Conservation (phyloP, 1,140 invertebrate genomes). For the Papilio glaucus region DNA sequence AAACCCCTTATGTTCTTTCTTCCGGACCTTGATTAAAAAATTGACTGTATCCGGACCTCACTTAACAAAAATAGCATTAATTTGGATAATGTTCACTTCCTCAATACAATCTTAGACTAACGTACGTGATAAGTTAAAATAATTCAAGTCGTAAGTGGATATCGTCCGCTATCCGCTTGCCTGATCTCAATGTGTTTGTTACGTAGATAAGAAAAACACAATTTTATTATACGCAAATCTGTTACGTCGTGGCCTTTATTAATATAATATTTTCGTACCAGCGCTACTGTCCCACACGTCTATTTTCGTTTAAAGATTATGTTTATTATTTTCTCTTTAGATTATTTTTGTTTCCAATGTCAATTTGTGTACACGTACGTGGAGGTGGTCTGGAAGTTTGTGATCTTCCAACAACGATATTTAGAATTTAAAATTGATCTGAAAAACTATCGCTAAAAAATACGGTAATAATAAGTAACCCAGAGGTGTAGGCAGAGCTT, state of each 20-base stretch:
- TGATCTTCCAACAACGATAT: background rate
- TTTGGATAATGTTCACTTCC: background rate
- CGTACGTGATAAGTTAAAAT: background rate
- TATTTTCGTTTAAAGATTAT: conserved; percentile 48
- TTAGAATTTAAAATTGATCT: no score
- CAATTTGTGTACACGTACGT: conserved; percentile 44
- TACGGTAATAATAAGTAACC: no score
- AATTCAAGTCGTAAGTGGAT: background rate
- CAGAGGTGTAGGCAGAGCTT: no score
- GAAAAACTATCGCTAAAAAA: no score
- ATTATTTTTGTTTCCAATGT: conserved; percentile 63
- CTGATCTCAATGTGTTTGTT: conserved; percentile 8
- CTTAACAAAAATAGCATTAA: background rate
- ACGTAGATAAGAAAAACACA: conserved; percentile 23
- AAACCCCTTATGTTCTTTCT: no score
- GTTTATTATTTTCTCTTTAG: conserved; percentile 56
- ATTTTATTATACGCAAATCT: conserved; percentile 43
- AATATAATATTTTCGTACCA: conserved; percentile 45
- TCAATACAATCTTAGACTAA: background rate
- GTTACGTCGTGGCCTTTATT: conserved; percentile 43
- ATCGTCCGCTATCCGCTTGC: background rate
- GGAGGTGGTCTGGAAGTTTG: background rate
- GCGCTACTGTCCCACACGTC: conserved; percentile 43
- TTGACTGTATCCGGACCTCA: no score
- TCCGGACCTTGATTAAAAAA: no score